These are phyloP conservation scores for Chauna torquata DNA, from an alignment of 2,113 vertebrate genomes.

Conservation along the genomic window DNA sequence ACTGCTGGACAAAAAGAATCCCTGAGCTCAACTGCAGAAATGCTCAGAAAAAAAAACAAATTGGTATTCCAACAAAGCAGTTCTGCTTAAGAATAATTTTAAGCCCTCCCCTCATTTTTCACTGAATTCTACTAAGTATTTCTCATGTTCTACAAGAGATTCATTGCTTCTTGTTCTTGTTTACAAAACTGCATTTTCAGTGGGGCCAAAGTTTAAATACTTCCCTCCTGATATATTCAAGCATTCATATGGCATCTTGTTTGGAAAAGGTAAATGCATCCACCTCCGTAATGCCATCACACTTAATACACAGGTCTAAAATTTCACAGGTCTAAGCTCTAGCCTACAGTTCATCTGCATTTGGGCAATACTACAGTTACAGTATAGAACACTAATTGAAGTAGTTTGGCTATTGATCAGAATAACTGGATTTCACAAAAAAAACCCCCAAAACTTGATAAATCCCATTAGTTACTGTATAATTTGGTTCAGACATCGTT, in stretches of 20 bases:
- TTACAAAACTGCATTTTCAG: background rate
- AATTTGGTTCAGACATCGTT: background rate
- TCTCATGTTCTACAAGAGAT: background rate
- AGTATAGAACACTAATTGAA: background rate
- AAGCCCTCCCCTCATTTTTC: background rate
- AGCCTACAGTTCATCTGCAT: background rate
- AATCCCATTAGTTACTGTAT: background rate
- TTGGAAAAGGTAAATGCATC: background rate
- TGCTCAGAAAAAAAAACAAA: background rate
- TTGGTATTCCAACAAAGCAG: background rate
- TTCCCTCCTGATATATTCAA: background rate
- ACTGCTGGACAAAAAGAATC: background rate
- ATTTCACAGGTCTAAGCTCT: background rate
- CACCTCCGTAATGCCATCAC: background rate
- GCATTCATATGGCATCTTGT: rapidly evolving
- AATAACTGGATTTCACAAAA: background rate
- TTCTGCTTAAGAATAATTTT: background rate
- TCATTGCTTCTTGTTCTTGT: background rate
- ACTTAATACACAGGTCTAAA: background rate
- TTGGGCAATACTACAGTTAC: background rate
- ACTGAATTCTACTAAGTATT: background rate
- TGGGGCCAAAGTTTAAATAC: background rate
- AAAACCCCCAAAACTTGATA: background rate
- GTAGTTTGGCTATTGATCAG: background rate
- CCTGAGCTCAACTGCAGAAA: background rate